phyloP scores from a whole-genome alignment of 1,140 invertebrate genomes.

The Stegodyphus dumicola region DNA sequence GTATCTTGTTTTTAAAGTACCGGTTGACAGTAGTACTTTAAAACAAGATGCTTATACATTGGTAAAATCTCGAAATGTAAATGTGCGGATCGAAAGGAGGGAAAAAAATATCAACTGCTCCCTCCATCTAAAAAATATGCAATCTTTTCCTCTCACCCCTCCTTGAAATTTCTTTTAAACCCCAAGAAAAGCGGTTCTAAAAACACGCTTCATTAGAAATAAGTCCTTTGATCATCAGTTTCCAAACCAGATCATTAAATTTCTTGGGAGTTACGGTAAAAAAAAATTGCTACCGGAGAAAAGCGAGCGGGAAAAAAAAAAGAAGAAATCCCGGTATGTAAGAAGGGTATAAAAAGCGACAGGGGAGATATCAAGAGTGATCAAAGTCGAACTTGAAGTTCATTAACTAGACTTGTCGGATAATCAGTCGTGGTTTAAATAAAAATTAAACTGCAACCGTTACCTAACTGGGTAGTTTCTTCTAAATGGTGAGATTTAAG shows the following conservation, averaged over 20 bases:
- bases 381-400: slow-evolving; percentile 41
- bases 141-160: background rate
- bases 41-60: slow-evolving; percentile 29
- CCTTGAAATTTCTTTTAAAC: slow-evolving; percentile 12
- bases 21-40: slow-evolving; percentile 27
- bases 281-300: slow-evolving; percentile 1
- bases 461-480: background rate
- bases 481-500: background rate
- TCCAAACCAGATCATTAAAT: slow-evolving; percentile 59
- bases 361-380: slow-evolving; percentile 18
- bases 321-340: background rate
- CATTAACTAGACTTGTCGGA: slow-evolving; percentile 55
- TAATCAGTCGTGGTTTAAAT: slow-evolving; percentile 55
- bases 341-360: background rate
- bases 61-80: background rate
- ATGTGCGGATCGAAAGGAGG: background rate
- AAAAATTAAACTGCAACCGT: slow-evolving; percentile 35
- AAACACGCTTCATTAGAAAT: slow-evolving; percentile 55
- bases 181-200: slow-evolving; percentile 28
- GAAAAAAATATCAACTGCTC: background rate
- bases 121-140: background rate
- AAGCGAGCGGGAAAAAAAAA: background rate
- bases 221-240: slow-evolving; percentile 55
- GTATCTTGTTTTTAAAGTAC: background rate
- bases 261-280: slow-evolving; percentile 10